These are phyloP conservation scores for Panagrolaimus sp. DNA, from an alignment of 1,140 invertebrate species.

Conservation along the genomic window DNA sequence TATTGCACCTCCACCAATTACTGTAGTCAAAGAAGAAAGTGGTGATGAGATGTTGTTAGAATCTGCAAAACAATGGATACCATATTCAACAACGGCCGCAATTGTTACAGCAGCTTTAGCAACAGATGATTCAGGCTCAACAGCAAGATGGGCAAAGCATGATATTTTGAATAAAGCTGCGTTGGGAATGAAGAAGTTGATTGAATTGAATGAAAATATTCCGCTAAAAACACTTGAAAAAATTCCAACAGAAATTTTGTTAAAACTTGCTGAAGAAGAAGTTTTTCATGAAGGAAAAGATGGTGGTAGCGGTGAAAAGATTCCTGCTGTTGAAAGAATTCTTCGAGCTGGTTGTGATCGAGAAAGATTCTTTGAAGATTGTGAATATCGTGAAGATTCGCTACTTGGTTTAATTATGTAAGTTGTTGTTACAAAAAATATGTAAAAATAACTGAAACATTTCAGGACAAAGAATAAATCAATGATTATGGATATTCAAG, in stretches of 20 bases:
- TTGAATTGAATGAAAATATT: background rate
- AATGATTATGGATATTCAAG: background rate
- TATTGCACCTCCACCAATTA: background rate
- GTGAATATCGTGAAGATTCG: background rate
- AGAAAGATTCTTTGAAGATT: slow-evolving; percentile 1
- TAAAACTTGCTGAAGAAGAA: background rate
- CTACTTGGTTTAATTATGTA: slow-evolving; percentile 12
- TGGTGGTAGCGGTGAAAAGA: background rate
- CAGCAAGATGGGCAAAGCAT: background rate
- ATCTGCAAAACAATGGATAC: background rate
- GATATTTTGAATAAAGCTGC: background rate
- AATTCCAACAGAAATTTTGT: background rate
- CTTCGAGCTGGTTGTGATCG: slow-evolving; percentile 9
- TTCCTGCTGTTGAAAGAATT: too few species aligned
- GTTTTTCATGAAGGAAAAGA: background rate
- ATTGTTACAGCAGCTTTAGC: background rate
- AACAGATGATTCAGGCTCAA: too few species aligned
- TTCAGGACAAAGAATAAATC: slow-evolving; percentile 3
- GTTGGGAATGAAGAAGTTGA: background rate
- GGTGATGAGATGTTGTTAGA: background rate
- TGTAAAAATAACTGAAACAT: background rate
- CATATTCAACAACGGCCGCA: background rate
- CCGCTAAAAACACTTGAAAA: background rate
- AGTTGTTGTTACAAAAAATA: too few species aligned
- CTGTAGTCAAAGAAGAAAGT: too few species aligned